A percentile compares a stretch with the other conserved stretches of the same genome.
phyloP scores from a whole-genome alignment of 2,888 invertebrate species.

The Lycophotia porphyrea region DNA sequence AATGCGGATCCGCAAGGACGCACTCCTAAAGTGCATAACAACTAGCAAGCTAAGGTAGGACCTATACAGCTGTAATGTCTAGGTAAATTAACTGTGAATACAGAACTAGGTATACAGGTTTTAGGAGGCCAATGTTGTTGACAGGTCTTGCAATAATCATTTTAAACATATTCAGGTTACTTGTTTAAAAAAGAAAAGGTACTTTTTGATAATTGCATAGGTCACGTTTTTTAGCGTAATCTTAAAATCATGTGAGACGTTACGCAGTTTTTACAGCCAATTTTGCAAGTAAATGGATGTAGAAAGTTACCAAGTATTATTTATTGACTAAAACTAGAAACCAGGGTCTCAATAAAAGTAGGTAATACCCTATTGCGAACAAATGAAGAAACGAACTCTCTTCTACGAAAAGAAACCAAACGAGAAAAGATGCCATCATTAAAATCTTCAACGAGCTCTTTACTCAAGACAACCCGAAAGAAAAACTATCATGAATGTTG shows the following conservation, averaged over 20 bases:
- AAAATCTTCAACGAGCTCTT: conserved; percentile 7
- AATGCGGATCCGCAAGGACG: conserved; percentile 66
- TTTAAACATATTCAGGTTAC: not conserved
- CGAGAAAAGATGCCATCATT: not conserved
- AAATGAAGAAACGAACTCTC: not conserved
- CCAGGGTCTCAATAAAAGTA: not conserved
- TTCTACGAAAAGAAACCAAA: not conserved
- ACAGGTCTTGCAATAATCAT: not conserved
- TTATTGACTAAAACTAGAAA: conserved; percentile 9
- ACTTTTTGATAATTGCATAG: not conserved
- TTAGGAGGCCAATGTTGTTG: conserved; percentile 24
- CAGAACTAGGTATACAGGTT: conserved; percentile 26
- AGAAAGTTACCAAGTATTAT: not conserved
- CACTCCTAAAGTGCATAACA: conserved; percentile 57
- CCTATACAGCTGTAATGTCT: conserved; percentile 28
- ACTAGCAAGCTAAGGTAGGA: conserved; percentile 29
- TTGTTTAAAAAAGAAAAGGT: not conserved
- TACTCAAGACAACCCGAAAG: not conserved
- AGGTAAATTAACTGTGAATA: conserved; percentile 34
- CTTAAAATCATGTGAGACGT: not conserved
- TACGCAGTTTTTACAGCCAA: not conserved
- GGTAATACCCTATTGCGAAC: not conserved
- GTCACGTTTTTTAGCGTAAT: not conserved
- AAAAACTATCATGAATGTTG: conserved; percentile 3
- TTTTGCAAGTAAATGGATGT: not conserved